Evolutionary conservation across 1,140 invertebrate species (phyloP).

Genomic region (Cyclina sinensis): DNA sequence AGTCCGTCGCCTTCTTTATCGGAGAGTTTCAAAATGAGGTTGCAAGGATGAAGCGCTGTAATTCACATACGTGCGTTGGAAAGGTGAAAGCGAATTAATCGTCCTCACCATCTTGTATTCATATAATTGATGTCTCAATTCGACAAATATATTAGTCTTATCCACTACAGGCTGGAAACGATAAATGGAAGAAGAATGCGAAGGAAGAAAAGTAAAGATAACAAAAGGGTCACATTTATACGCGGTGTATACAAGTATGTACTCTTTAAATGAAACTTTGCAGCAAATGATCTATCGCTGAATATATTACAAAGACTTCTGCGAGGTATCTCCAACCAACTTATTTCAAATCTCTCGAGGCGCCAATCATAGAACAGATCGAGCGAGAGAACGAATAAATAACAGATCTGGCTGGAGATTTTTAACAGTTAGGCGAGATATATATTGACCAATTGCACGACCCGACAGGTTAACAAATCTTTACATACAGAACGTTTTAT

Average conservation of each 20-base stretch:
- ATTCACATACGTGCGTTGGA: slow-evolving; percentile 55
- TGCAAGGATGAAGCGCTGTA: slow-evolving; percentile 26
- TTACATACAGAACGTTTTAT: too few relatives aligned
- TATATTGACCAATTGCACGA: too few relatives aligned
- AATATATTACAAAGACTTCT: too few relatives aligned
- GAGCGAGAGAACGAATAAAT: too few relatives aligned
- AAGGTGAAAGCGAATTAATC: slow-evolving; percentile 65
- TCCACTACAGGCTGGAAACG: slow-evolving; percentile 10
- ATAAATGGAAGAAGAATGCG: slow-evolving; percentile 49
- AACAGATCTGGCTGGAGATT: too few relatives aligned
- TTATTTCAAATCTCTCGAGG: too few relatives aligned
- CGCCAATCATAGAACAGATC: too few relatives aligned
- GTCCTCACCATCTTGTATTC: slow-evolving; percentile 41
- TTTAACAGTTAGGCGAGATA: too few relatives aligned
- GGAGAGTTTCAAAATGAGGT: slow-evolving; percentile 52
- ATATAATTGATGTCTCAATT: slow-evolving; percentile 58
- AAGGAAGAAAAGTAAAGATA: slow-evolving; percentile 28
- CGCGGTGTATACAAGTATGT: not conserved
- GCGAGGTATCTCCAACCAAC: too few relatives aligned
- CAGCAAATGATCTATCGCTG: too few relatives aligned
- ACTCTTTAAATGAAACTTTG: too few relatives aligned
- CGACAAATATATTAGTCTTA: slow-evolving; percentile 58
- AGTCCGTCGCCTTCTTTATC: slow-evolving; percentile 60
- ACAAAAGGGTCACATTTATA: slow-evolving; percentile 34
- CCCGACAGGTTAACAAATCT: too few relatives aligned